Evolutionary conservation across 2,888 invertebrate species (phyloP), one percentile per base, ranked within the genome.

Genomic region (Synergus laeviventris): DNA sequence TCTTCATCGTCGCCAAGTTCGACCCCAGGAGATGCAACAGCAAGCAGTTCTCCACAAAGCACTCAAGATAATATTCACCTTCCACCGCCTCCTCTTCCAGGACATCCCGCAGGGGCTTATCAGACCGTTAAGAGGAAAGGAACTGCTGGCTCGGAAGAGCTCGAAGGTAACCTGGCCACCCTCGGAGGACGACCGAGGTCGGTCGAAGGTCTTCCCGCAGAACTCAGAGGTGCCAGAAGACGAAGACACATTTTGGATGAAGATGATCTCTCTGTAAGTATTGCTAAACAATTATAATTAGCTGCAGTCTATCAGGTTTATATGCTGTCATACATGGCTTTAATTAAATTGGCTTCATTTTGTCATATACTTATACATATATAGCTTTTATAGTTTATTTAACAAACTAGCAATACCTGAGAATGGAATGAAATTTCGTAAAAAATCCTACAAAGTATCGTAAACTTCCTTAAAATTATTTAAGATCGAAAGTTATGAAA

Each of bases 161-260:
- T 93, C 70, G 96, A 95, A 89, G 95, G 95, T 77, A 95, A 96
- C 88, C 93, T 97, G 77, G 96, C 95, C 16, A 95, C 96, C 39
- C 92, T 97, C 78, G 96, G 96, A 74, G 97, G 97, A 73, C 93
- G 97, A 81, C 98, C 97, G 75, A 94, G 98, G 84, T 97, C 97
- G 38, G 97, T 97, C 16, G 97, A 97, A 91, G 96, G 95, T 85
- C 93, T 97, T 74, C 94, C 95, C 62, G 95, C 95, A 78, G 95
- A 96, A 89, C 92, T 96, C 83, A 94, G 95, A 79, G 96, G 96
- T 60, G 95, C 93, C 36, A 93, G 96, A 85, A 93, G 94, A 88
- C 92, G 94, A 86, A 93, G 95, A 83, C 91, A 93, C 82, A 93
- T 93, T 31, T 77, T 77, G 42, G 82, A 85, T 75, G 86, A 87